Base-by-base conservation (phyloP, 2,888 invertebrate species). In the Drosophila mettleri region DNA sequence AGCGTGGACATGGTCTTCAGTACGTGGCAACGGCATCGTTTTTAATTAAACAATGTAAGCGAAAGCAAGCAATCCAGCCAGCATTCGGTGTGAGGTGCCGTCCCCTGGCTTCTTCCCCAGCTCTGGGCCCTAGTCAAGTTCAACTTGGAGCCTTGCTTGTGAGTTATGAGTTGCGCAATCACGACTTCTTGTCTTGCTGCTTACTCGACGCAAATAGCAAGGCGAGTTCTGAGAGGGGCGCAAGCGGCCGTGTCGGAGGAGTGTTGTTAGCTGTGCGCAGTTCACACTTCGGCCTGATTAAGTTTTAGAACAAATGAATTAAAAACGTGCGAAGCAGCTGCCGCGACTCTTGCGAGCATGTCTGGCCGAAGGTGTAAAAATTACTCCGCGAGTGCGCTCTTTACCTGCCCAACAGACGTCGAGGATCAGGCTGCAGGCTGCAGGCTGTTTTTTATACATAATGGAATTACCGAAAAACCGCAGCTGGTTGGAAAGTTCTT, bases 161-260 rank as follows among this genome's bases (percentile, higher is more conserved):
- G 91, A 90, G 87, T 91, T 90, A 90, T 90, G 90, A 90, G 91
- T 90, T 90, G 90, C 87, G 90, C 89, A 91, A 90, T 90, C 90
- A 90, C 90, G 90, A 90, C 91, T 91, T 91, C 89, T 90, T 90
- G 90, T 89, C 90, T 89, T 89, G 53, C 61, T 48, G 67, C 59
- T 39, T 36, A 29, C 62, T 51, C 20, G 36, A 14, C 24, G 27
- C 16, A 31, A 14, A 31, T 10, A 4, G 41, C 8, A 24, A 34
- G 43, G 29, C 12, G 49, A n/a, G n/a, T n/a, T n/a, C n/a, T n/a
- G n/a, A n/a, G n/a, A n/a, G 16, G 2, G 33, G 22, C 18, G 58
- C 38, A 51, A 31, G 38, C 16, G 62, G 20, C 9, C 18, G 29
- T 29, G 60, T 20, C 14, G 52, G 39, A 46, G 73, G 39, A 43